Evolutionary conservation across 2,888 invertebrate genomes (phyloP), one percentile per base, ranked within the genome.

Genomic region (Habrosyne pyritoides): DNA sequence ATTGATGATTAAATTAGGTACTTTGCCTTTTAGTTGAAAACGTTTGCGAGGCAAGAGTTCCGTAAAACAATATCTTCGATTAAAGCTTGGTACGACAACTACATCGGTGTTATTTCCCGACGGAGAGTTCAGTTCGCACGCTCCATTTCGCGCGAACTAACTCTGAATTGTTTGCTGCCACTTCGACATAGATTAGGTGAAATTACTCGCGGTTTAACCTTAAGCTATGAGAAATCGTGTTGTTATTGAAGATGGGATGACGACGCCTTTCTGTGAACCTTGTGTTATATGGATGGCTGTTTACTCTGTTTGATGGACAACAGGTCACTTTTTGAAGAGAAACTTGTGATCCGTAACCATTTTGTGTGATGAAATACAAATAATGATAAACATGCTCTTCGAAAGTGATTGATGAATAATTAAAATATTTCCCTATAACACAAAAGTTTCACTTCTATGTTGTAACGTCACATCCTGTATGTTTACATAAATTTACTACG

Each of bases 81-180:
- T 70, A 65, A 72, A 59, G 59, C 59, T 28, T 24, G 52, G 54
- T 54, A 46, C 56, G 65, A 64, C 66, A 68, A 70, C 42, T 42
- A 67, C 67, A 72, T 69, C 59, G 63, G 53, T 57, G 61, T 67
- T 71, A 68, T 74, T 70, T 71, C 66, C 75, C 67, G 64, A 53
- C 42, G 42, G 42, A 42, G 67, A 64, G 64, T 63, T 71, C 61
- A 56, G 66, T 63, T 68, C 52, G 55, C 57, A 47, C 58, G 65
- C 66, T 71, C 65, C 69, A 71, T 68, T 75, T 71, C 69, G 18
- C 42, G 8, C 42, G 42, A 42, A 69, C 69, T 54, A 60, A 51
- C 52, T 46, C 60, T 53, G 54, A 54, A 48, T 51, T 50, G 52
- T 55, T 57, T 50, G 49, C 56, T 50, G 47, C 56, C 54, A 56